A percentile compares a stretch with the other conserved stretches of the same genome.
Conservation (phyloP, 2,113 vertebrate genomes). For the Nannospalax galili region DNA sequence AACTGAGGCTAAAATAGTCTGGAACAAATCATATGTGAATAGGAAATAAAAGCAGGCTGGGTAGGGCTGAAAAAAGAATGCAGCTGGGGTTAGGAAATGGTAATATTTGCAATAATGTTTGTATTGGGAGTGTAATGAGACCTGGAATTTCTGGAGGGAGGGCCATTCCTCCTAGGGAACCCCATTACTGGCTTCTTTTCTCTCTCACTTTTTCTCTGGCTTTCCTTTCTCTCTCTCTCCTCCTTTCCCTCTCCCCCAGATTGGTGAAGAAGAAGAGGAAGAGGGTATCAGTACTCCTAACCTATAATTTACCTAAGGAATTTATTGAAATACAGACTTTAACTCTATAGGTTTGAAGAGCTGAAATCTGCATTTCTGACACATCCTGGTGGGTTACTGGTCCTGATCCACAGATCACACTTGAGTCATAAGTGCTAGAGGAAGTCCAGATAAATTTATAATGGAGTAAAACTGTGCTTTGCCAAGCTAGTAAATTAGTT, state of each 20-base stretch:
- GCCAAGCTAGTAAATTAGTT: slow-evolving; percentile 16
- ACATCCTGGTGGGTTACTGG: background rate
- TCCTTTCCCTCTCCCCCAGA: background rate
- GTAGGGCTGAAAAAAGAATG: background rate
- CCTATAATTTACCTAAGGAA: background rate
- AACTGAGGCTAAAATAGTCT: slow-evolving; percentile 51
- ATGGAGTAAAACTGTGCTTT: background rate
- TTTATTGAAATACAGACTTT: background rate
- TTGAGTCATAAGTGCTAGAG: background rate
- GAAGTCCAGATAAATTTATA: background rate
- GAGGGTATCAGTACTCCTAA: background rate
- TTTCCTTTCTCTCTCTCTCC: background rate
- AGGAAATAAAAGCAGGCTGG: slow-evolving; percentile 41
- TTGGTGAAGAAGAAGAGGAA: background rate
- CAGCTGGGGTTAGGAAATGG: background rate
- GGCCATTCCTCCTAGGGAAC: background rate
- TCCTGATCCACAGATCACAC: background rate
- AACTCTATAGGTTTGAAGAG: background rate
- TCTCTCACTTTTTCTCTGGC: too few species aligned
- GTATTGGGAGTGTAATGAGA: slow-evolving; percentile 25
- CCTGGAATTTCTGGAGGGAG: background rate
- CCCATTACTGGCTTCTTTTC: background rate
- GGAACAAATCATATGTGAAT: slow-evolving; percentile 46
- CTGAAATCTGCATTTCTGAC: background rate
- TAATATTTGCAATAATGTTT: background rate